Conservation (phyloP, 35 echinoderm and acorn worm species). For the Heliocidaris tuberculata region DNA sequence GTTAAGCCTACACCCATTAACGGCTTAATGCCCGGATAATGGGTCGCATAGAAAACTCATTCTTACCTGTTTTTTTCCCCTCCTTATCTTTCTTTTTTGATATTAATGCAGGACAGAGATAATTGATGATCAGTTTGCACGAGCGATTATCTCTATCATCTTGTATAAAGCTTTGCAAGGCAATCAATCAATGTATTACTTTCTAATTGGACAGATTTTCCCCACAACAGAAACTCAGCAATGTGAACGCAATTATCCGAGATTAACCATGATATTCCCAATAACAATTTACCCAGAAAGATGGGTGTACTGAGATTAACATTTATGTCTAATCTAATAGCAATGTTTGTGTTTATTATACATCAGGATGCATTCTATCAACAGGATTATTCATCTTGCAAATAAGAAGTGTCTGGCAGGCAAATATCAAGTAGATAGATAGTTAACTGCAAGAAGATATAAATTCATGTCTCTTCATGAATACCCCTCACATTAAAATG, state of each 20-base stretch:
- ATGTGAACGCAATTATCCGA: background rate
- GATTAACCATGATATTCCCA: background rate
- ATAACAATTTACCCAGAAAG: background rate
- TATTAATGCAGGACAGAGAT: background rate
- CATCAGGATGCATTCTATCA: background rate
- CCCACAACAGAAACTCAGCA: background rate
- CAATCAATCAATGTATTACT: background rate
- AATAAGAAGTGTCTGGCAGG: background rate
- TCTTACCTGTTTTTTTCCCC: background rate
- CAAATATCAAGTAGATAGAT: too few species aligned
- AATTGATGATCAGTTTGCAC: slow-evolving; percentile 38
- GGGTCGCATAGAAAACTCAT: background rate
- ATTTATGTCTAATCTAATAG: background rate
- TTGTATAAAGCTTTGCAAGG: background rate
- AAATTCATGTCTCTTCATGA: too few species aligned
- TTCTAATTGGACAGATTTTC: background rate
- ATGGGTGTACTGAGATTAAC: background rate
- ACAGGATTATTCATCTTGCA: background rate
- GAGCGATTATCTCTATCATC: background rate
- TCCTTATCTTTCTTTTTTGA: background rate
- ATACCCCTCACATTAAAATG: too few species aligned
- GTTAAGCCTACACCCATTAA: background rate
- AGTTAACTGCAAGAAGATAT: too few species aligned
- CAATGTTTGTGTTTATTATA: background rate
- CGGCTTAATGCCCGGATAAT: background rate